A percentile compares a stretch with the other conserved stretches of the same genome.
phyloP scores from a whole-genome alignment of 2,888 invertebrate genomes.

The Drosophila ochracea region DNA sequence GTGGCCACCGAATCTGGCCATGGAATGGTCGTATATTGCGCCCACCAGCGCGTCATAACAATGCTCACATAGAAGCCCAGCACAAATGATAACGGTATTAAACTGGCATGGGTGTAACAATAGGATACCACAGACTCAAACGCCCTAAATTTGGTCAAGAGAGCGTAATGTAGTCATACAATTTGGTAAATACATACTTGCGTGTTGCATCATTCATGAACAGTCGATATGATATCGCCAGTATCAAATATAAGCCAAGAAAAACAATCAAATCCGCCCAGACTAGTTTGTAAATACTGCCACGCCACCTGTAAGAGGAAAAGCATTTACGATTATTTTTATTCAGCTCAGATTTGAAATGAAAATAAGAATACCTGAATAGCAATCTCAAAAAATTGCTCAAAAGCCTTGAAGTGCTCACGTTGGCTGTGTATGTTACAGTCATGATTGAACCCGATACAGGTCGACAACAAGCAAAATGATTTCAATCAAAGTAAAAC shows the following conservation, averaged over 20 bases:
- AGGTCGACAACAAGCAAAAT: not conserved
- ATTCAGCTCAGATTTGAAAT: no score
- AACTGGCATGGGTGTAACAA: slow-evolving; percentile 92
- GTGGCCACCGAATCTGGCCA: slow-evolving; percentile 94
- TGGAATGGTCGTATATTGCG: slow-evolving; percentile 92
- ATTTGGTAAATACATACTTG: slow-evolving; percentile 39
- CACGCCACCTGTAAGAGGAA: slow-evolving; percentile 91
- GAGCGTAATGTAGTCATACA: not conserved
- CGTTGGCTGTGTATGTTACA: slow-evolving; percentile 68
- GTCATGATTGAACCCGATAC: slow-evolving; percentile 52
- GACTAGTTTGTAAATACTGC: slow-evolving; percentile 96
- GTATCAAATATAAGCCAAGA: slow-evolving; percentile 89
- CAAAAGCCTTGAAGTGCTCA: slow-evolving; percentile 54
- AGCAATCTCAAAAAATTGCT: slow-evolving; percentile 67
- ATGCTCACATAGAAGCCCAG: slow-evolving; percentile 96
- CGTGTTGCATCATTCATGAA: slow-evolving; percentile 41
- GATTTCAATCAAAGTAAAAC: not conserved
- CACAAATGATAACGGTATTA: slow-evolving; percentile 96
- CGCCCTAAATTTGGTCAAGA: slow-evolving; percentile 86
- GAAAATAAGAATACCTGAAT: slow-evolving; percentile 43
- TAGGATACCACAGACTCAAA: slow-evolving; percentile 93
- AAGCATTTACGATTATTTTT: not conserved
- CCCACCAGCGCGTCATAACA: slow-evolving; percentile 97
- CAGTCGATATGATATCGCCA: slow-evolving; percentile 60
- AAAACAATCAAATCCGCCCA: slow-evolving; percentile 94